Evolutionary conservation across 1,140 invertebrate genomes (phyloP).

Genomic region (Eufriesea mexicana): DNA sequence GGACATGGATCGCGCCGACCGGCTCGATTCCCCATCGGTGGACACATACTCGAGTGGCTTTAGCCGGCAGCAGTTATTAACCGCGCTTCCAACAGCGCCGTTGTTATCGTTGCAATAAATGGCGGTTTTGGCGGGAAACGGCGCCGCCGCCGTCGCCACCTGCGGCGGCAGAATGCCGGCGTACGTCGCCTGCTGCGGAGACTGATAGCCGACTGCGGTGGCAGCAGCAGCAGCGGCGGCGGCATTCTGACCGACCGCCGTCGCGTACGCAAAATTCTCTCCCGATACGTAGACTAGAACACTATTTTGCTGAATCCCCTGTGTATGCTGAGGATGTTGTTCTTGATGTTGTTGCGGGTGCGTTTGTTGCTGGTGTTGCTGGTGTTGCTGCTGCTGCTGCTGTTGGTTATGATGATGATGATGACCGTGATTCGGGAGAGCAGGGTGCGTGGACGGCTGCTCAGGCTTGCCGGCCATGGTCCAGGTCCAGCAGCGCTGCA

Average conservation of each 20-base stretch:
- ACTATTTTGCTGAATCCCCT: conserved; percentile 74
- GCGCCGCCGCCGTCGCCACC: conserved; percentile 69
- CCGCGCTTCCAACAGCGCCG: conserved; percentile 35
- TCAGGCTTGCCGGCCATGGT: conserved; percentile 84
- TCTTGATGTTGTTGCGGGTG: conserved; percentile 45
- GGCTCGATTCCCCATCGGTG: conserved; percentile 41
- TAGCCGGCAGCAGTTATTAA: conserved; percentile 52
- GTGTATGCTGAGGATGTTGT: conserved; percentile 50
- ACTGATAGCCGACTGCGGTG: conserved; percentile 66
- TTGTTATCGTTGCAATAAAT: conserved; percentile 54
- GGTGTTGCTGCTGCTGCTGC: conserved; percentile 46
- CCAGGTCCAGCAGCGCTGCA: conserved; percentile 81
- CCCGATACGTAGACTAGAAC: conserved; percentile 81
- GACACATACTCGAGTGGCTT: conserved; percentile 51
- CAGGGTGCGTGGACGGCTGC: conserved; percentile 80
- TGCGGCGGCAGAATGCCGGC: conserved; percentile 67
- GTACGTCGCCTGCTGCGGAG: conserved; percentile 68
- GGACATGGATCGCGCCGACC: conserved; percentile 14
- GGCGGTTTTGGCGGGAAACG: conserved; percentile 70
- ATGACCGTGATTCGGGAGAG: conserved; percentile 77
- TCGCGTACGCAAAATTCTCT: conserved; percentile 80
- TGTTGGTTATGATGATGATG: conserved; percentile 74
- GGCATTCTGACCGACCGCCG: conserved; percentile 79
- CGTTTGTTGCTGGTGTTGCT: conserved; percentile 35
- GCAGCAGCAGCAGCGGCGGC: conserved; percentile 68